Evolutionary conservation across 2,888 invertebrate species (phyloP).

Genomic region (Amitus sp.): DNA sequence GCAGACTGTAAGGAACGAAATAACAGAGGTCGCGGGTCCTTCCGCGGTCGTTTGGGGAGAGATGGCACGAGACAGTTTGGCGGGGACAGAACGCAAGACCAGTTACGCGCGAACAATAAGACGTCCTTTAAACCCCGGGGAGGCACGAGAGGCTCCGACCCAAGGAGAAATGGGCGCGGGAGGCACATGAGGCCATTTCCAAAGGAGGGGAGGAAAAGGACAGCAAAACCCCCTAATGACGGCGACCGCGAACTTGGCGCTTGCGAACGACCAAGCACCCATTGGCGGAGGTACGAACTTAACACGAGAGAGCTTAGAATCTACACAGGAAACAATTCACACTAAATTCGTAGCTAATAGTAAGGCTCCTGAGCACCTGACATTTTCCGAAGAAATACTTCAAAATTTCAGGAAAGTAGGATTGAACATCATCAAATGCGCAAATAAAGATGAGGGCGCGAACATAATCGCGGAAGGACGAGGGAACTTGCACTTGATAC

Average conservation of each 20-base stretch:
- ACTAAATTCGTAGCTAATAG: slow-evolving; percentile 2
- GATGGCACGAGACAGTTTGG: no score
- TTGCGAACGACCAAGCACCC: no score
- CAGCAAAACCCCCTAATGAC: no score
- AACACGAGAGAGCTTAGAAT: slow-evolving; percentile 35
- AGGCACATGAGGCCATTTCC: no score
- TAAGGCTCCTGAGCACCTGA: slow-evolving; percentile 38
- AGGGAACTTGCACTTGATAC: slow-evolving; percentile 27
- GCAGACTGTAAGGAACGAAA: slow-evolving; percentile 2
- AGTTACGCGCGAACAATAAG: neutral
- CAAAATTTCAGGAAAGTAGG: slow-evolving; percentile 27
- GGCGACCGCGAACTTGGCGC: no score
- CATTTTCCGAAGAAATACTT: slow-evolving; percentile 37
- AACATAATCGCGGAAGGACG: slow-evolving; percentile 37
- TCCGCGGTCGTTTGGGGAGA: no score
- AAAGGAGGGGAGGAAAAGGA: no score
- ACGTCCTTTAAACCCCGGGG: neutral
- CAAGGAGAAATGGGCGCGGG: no score
- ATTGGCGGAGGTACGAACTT: neutral
- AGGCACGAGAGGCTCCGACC: no score
- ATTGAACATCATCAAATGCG: slow-evolving; percentile 33
- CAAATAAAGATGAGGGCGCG: slow-evolving; percentile 34
- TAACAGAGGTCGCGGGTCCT: neutral
- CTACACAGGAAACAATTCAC: no score
- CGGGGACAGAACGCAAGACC: no score